Base-by-base conservation (phyloP, 2,797 vertebrate species). In the Hapalemur alaotrensis region DNA sequence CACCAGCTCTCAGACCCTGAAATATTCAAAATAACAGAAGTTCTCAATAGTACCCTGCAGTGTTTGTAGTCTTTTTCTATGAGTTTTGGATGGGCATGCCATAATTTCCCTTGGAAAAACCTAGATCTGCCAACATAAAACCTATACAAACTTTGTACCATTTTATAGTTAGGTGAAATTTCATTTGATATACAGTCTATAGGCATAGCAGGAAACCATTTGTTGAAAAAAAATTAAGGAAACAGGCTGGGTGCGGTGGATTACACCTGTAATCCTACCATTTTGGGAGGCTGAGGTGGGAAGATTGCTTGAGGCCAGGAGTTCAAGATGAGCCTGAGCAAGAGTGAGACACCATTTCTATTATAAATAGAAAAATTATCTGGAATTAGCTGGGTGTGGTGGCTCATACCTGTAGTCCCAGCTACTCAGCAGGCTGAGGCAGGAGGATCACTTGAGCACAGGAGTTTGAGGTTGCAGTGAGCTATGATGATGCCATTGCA, bases 141-240 rank as follows among this genome's bases (percentile, higher is more conserved):
- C 9, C 7, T 5, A 48, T 18, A 91, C 3, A 89, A 52, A 48
- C 9, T 48, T n/a, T 69, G 57, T 1, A 41, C 32, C 48, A 20
- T 32, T 94, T 95, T 87, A 80, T 69, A 76, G 78, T 89, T 73
- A 81, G 18, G 10, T 93, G n/a, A 78, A 85, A 82, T 94, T 93
- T 83, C 48, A 48, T 83, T 67, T 78, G 32, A 85, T 88, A 79
- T 28, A 15, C 8, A 93, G 63, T 85, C 69, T 38, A 15, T 2
- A 94, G 50, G 41, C 63, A 94, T 41, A 84, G 48, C 18, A 84
- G 32, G 23, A 92, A 97, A 89, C 32, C 69, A 61, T 83, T 79
- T 86, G 46, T 83, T 83, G 41, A 25, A 87, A 82, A 86, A 94
- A 80, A 93, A 76, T 48, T 90, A 93, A 94, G 25, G n/a, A n/a